A percentile compares a stretch with the other conserved stretches of the same genome.
These are phyloP conservation scores for Drosophila takahashii DNA, from an alignment of 1,140 invertebrate species.

Conservation along the genomic window DNA sequence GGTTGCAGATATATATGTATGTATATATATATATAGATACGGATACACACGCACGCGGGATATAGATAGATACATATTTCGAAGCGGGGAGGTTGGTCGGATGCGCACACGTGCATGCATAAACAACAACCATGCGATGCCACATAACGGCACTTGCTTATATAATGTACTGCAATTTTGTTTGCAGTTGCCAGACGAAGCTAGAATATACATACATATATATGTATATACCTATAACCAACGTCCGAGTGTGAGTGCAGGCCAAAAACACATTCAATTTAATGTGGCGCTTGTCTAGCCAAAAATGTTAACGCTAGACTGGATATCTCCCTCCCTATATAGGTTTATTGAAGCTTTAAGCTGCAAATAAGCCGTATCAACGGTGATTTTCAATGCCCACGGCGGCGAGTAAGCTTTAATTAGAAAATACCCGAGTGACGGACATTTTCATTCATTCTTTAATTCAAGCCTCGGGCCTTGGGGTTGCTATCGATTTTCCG, in stretches of 20 bases:
- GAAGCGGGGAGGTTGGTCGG: constrained; percentile 26
- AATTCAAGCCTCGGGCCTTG: constrained; percentile 12
- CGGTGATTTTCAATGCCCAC: constrained; percentile 2
- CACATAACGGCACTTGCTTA: constrained; percentile 52
- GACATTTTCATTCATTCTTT: constrained; percentile 33
- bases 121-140: constrained; percentile 48
- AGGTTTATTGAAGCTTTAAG: constrained; percentile 45
- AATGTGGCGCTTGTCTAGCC: constrained; percentile 75
- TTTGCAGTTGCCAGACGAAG: constrained; percentile 59
- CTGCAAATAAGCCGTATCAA: constrained; percentile 44
- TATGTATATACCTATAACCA: not conserved
- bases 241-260: constrained; percentile 14
- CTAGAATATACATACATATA: constrained; percentile 34
- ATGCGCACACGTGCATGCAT: constrained; percentile 76
- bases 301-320: constrained; percentile 65
- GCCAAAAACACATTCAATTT: constrained; percentile 68
- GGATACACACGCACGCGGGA: constrained; percentile 39
- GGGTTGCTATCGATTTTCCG: constrained; percentile 52
- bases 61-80: constrained; percentile 23
- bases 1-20: constrained; percentile 20
- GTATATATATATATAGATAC: constrained; percentile 17
- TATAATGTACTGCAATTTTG: constrained; percentile 49
- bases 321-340: constrained; percentile 17
- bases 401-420: constrained; percentile 29
- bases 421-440: constrained; percentile 28